These are phyloP conservation scores for Leptinotarsa defecta DNA, from an alignment of 1,140 invertebrate genomes.

Conservation along the genomic window DNA sequence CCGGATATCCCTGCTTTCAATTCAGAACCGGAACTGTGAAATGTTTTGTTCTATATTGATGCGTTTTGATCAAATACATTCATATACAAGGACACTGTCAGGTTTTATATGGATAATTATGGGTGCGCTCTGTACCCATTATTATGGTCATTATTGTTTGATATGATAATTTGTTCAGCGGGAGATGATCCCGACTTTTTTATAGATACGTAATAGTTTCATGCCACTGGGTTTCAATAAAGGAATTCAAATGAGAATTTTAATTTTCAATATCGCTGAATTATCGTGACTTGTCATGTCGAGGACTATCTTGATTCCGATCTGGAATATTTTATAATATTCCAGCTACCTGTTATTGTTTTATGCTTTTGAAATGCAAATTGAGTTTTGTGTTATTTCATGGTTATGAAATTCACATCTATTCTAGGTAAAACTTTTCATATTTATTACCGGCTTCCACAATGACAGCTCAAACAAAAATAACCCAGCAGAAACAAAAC, in stretches of 20 bases:
- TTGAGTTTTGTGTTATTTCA: no score
- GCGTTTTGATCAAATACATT: slow-evolving; percentile 24
- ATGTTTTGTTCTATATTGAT: slow-evolving; percentile 41
- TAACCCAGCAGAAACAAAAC: no score
- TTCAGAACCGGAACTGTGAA: slow-evolving; percentile 36
- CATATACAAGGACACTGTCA: slow-evolving; percentile 37
- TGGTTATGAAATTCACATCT: no score
- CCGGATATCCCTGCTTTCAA: slow-evolving; percentile 40
- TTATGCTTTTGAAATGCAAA: no score
- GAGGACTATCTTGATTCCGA: background rate
- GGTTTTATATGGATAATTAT: slow-evolving; percentile 25
- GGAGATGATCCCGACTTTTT: slow-evolving; percentile 10
- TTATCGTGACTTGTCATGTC: slow-evolving; percentile 4
- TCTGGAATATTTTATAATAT: no score
- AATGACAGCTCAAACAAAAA: no score
- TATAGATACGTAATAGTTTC: slow-evolving; percentile 35
- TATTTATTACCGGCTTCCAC: no score
- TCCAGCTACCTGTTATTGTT: no score
- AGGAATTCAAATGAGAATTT: slow-evolving; percentile 21
- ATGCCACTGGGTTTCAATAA: slow-evolving; percentile 28
- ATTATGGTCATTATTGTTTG: slow-evolving; percentile 35
- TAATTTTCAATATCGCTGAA: slow-evolving; percentile 8
- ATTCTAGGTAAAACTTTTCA: no score
- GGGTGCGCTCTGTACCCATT: slow-evolving; percentile 32
- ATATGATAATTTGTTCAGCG: slow-evolving; percentile 42